Base-by-base conservation (phyloP, 2,888 invertebrate genomes). In the Ophraella communa region DNA sequence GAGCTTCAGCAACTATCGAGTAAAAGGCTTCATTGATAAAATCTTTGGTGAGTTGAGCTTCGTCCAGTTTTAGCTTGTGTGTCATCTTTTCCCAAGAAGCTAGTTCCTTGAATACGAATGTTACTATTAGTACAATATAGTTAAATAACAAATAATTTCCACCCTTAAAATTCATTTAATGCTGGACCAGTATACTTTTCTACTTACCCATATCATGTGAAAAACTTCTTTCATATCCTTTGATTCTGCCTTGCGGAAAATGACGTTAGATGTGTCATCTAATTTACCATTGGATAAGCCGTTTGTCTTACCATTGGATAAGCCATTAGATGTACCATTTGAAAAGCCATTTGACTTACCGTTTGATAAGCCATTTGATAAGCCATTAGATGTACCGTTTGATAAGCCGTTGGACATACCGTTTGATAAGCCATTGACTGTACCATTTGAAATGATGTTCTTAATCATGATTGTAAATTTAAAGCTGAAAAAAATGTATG, bases 61-160 rank as follows among this genome's bases (percentile, higher is more conserved):
- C 84, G 57, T 86, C 84, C 23, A 93, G 83, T 81, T 89, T 86
- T 0, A 92, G 91, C 20, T 90, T 91, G 71, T 90, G 81, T 10
- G 89, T 84, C 88, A 93, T 89, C 70, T 89, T 87, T 80, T 94
- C 92, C 79, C 89, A 93, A 74, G 89, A 88, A 0, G 94, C 93
- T 59, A 94, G 84, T 80, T 91, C 92, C 91, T 91, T 61, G 65
- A 73, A 52, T 14, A 57, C 5, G 3, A 39, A 39, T 14, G 5
- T 11, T 11, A 35, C 4, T 1, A 35, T 35, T 35, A 14, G 4
- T n/a, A n/a, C n/a, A n/a, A n/a, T n/a, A n/a, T n/a, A n/a, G n/a
- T n/a, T n/a, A n/a, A n/a, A n/a, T n/a, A n/a, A n/a, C n/a, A n/a
- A n/a, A n/a, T n/a, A n/a, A n/a, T n/a, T n/a, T n/a, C n/a, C n/a